Base-by-base conservation (phyloP, 35 echinoderm and acorn worm genomes). In the Anneissia japonica region DNA sequence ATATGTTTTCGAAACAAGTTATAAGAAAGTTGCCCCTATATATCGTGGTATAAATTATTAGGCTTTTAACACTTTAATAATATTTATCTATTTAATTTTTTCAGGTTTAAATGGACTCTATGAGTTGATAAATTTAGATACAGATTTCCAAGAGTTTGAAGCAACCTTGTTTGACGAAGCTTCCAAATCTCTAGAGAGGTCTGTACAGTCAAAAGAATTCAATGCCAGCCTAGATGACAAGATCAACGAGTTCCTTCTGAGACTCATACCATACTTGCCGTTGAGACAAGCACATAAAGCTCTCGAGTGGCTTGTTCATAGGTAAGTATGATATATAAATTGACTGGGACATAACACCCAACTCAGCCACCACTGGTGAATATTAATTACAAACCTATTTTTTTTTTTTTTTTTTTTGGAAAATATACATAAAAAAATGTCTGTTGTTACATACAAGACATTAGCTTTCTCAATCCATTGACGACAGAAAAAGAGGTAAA, bases 281-380 rank as follows among this genome's bases (percentile, higher is more conserved):
- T 40, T 99, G 86, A 94, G 91, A 43, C 96, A 92, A 32, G 96
- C 96, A 0, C 96, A 99, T 83, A 99, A 99, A 80, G 89, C 96
- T 9, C 34, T 93, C 19, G 96, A 99, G 39, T 99, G 96, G 96
- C 87, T 99, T 5, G 79, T 99, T 17, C 85, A 94, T 75, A 97
- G 94, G 94, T 93, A 35, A 37, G 55, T 32, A 13, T 31, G 23
- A 1, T 12, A 45, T 21, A 23, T 45, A 0, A n/a, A n/a, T n/a
- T n/a, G n/a, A n/a, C n/a, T n/a, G n/a, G n/a, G n/a, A n/a, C n/a
- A n/a, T n/a, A n/a, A n/a, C n/a, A n/a, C n/a, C n/a, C n/a, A n/a
- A n/a, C n/a, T n/a, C n/a, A n/a, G n/a, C n/a, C n/a, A n/a, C n/a
- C n/a, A n/a, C n/a, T n/a, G n/a, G n/a, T n/a, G n/a, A n/a, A n/a